Base-by-base conservation (phyloP, 2,797 vertebrate genomes). In the Pseudochromis fuscus region DNA sequence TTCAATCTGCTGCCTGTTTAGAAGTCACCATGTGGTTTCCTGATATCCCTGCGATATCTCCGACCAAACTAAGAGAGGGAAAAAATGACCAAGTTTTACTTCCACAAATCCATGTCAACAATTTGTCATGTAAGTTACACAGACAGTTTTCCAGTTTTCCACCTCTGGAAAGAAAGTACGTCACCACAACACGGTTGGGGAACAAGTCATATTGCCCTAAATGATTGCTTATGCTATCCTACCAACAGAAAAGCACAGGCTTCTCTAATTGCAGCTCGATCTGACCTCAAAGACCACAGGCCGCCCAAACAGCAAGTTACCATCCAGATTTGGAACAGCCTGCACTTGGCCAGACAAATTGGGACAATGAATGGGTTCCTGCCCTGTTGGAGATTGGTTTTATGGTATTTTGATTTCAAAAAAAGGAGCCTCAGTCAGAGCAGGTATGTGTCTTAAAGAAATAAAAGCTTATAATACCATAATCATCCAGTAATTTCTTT, bases 321-420 rank as follows among this genome's bases (percentile, higher is more conserved):
- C 64, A 31, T 82, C 77, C 75, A 77, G 49, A 83, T 87, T 84
- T 87, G 88, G 90, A 89, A 82, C 67, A 49, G 59, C 21, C 24
- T 4, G 72, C 61, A 56, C 64, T 74, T 77, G 52, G 61, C 25
- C 38, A 60, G 78, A 88, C 75, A 81, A 67, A 87, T 81, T 81
- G 63, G 64, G 77, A 76, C 58, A 81, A 82, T 81, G 71, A 84
- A 81, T 65, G 74, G 77, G 42, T 83, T 82, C 25, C 75, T 6
- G 74, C 59, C 63, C 68, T 37, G 72, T 65, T 79, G 74, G 18
- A 45, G 72, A 79, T 50, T 19, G 44, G 57, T 52, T 75, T 67
- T 21, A 73, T 68, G 66, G 64, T 59, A 67, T 78, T 86, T 87
- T 85, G 69, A 81, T 84, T n/a, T n/a, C n/a, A n/a, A n/a, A 72